Evolutionary conservation across 2,888 invertebrate genomes (phyloP).

Genomic region (Drosophila phalerata): DNA sequence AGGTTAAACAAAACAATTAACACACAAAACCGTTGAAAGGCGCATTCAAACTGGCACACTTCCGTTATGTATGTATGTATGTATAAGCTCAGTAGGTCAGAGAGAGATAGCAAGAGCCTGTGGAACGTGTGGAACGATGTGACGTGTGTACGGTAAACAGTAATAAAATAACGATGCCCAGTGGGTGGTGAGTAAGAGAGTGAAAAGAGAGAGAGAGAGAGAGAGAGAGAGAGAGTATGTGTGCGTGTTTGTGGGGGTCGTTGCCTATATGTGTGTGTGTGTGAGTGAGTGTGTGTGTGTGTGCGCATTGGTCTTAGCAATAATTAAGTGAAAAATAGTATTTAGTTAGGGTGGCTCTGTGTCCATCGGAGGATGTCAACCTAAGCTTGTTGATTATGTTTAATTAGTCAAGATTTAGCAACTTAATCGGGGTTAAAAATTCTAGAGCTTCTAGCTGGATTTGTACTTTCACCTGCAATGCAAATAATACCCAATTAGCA

Average conservation of each 20-base stretch:
- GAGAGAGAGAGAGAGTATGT: constrained; percentile 7
- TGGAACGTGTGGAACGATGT: constrained; percentile 17
- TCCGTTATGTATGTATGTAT: constrained; percentile 46
- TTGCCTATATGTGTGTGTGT: constrained; percentile 5
- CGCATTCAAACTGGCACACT: constrained; percentile 70
- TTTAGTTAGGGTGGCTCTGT: constrained; percentile 56
- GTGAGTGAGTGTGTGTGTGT: constrained; percentile 12
- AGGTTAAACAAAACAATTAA: constrained; percentile 70
- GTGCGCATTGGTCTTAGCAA: constrained; percentile 59
- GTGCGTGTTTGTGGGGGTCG: constrained; percentile 11
- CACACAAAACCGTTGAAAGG: constrained; percentile 64
- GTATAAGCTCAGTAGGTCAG: constrained; percentile 19
- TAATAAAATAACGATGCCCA: constrained; percentile 72
- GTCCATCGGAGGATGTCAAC: constrained; percentile 42
- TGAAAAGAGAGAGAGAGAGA: constrained; percentile 45
- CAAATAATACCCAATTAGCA: constrained; percentile 8
- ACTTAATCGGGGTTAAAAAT: constrained; percentile 18
- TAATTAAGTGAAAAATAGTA: constrained; percentile 76
- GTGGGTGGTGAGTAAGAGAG: constrained; percentile 50
- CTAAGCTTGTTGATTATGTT: constrained; percentile 77
- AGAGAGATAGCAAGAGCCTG: constrained; percentile 38
- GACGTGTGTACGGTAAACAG: constrained; percentile 69
- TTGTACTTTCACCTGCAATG: constrained; percentile 3
- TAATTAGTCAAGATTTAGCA: constrained; percentile 72
- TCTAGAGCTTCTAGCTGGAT: constrained; percentile 2